Evolutionary conservation across 1,140 invertebrate genomes (phyloP), one percentile per base, ranked within the genome.

Genomic region (Chrysoperla carnea): DNA sequence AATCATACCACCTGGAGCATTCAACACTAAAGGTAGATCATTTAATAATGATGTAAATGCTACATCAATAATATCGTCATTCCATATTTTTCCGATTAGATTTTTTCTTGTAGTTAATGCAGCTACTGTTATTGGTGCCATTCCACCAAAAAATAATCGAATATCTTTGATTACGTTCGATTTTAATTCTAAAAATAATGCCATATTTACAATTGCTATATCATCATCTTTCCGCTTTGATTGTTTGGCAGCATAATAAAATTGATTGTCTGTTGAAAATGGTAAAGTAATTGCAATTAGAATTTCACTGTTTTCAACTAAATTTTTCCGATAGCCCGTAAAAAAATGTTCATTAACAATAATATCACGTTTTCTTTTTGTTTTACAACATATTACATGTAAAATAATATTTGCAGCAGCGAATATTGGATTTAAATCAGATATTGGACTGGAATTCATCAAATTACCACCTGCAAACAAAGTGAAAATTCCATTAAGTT

Each of bases 361-460:
- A 6, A 94, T 64, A 31, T 67, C 63, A 51, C 84, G 68, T 33
- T 67, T 64, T 51, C 84, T 68, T 56, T 51, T 65, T 40, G 57
- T 69, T 53, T 69, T 68, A 47, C 67, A 67, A 9, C 66, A 59
- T 43, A 68, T 72, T 28, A 81, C 59, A 27, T 70, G 58, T 6
- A 84, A 50, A 15, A 61, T 46, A 39, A 62, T 61, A 45, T 70
- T 67, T 42, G 77, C 75, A 8, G 90, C 85, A 68, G 92, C 76
- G 46, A 94, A 76, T 47, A 97, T 77, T 13, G 91, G 91, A 66
- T 91, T 92, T 54, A 96, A 68, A 66, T 97, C 92, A 8, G 90
- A 95, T 56, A 96, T 95, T 0, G 92, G 91, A 63, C 89, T 93
- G 11, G 87, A 87, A 0, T 90, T 95, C 65, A 94, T 81, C 41